Evolutionary conservation across 2,888 invertebrate species (phyloP), one percentile per base, ranked within the genome.

Genomic region (Apotomis capreana): DNA sequence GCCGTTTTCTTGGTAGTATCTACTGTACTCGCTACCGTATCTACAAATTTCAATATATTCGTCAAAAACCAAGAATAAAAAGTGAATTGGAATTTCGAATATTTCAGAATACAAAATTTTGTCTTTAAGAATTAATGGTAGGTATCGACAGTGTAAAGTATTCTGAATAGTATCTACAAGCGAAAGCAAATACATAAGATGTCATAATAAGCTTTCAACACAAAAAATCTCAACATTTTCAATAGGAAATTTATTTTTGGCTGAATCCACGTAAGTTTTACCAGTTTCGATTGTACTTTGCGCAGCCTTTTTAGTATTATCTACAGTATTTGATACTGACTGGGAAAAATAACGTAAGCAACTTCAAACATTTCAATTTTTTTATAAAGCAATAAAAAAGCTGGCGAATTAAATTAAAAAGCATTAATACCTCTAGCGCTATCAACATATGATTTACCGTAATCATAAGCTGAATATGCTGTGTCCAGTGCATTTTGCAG

Each of bases 221-320:
- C 40, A 58, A 15, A 54, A 59, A 59, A 5, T 44, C 15, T 6
- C n/a, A 13, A 58, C 46, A n/a, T 57, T 37, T 46, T 46, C 37
- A 6, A 6, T 26, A 4, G 10, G 51, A 55, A 57, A 54, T 54
- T 83, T 87, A 90, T 90, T 89, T 89, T 88, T 90, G 52, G 89
- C 87, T 52, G 86, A 83, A 73, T 83, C 87, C 65, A 90, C 84
- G 77, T 87, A 88, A 5, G 81, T 77, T 80, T 86, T 88, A 72
- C 89, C 87, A 72, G 83, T 84, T 68, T 89, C 89, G 74, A 87
- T 77, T 49, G 92, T 89, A 73, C 84, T 84, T 77, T 91, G 89
- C 52, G 92, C 90, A 12, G 89, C 85, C 81, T 90, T 90, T 82
- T 89, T 92, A 76, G 92, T 89, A 76, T 78, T 89, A 83, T 91